These are phyloP conservation scores for Globodera ellingtonae DNA, from an alignment of 1,140 invertebrate species.

Conservation along the genomic window DNA sequence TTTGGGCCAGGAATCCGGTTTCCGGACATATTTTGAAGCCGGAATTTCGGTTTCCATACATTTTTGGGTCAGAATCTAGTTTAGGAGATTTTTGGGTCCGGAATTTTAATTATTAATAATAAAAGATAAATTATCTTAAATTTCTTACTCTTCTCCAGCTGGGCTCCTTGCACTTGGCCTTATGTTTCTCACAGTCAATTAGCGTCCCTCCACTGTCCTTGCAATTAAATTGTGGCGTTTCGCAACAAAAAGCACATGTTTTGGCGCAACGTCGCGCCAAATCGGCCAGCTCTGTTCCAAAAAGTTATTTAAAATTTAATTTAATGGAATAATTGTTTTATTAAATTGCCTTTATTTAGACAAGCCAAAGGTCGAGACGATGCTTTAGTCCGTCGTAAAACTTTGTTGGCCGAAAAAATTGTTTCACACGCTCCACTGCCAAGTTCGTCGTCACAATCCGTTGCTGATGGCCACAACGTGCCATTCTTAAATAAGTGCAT, in stretches of 20 bases:
- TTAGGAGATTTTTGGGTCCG: too few species aligned
- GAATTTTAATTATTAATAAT: too few species aligned
- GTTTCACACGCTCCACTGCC: conserved; percentile 5
- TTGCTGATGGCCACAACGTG: conserved; percentile 19
- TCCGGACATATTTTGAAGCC: too few species aligned
- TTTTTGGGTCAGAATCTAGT: neutral
- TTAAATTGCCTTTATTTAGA: conserved; percentile 3
- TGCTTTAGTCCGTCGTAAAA: neutral
- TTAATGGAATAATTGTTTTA: too few species aligned
- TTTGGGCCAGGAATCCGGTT: too few species aligned
- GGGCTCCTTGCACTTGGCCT: conserved; percentile 17
- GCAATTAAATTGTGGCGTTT: conserved; percentile 28
- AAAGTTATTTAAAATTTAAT: neutral
- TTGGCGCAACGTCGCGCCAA: conserved; percentile 19
- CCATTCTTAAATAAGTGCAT: conserved; percentile 10
- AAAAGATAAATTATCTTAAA: neutral
- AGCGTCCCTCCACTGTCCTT: conserved; percentile 5
- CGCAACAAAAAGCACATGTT: conserved; percentile 24
- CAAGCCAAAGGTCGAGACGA: conserved; percentile 5
- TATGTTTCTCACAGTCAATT: conserved; percentile 12
- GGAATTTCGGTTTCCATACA: too few species aligned
- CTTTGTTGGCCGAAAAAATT: conserved; percentile 8
- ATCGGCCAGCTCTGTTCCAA: conserved; percentile 7
- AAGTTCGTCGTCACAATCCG: conserved; percentile 23
- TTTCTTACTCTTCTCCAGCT: conserved; percentile 10